Conservation (phyloP, 2,888 invertebrate genomes). For the Hypsopygia costalis region DNA sequence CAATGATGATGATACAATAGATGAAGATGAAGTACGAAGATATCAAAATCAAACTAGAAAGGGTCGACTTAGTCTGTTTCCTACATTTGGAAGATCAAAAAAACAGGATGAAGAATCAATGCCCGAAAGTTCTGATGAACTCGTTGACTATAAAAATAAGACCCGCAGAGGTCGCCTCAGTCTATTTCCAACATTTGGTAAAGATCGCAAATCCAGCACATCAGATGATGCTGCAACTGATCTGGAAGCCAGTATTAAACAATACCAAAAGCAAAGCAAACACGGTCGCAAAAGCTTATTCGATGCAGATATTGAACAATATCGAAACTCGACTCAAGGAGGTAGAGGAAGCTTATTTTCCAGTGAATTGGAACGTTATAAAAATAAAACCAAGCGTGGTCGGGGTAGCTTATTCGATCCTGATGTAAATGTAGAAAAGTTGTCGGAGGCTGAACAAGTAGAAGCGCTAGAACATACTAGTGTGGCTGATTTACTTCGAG, state of each 20-base stretch:
- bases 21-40: slow-evolving; percentile 63
- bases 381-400: slow-evolving; percentile 59
- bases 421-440: slow-evolving; percentile 55
- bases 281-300: slow-evolving; percentile 48
- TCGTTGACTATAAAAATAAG: slow-evolving; percentile 66
- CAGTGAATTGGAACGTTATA: slow-evolving; percentile 59
- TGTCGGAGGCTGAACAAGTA: slow-evolving; percentile 71
- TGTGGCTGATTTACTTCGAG: slow-evolving; percentile 89
- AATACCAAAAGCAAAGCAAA: slow-evolving; percentile 57
- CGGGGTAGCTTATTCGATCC: slow-evolving; percentile 70
- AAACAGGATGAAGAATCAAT: slow-evolving; percentile 58
- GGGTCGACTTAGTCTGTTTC: slow-evolving; percentile 64
- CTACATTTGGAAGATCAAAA: slow-evolving; percentile 62
- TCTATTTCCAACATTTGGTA: slow-evolving; percentile 66
- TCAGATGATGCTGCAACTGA: slow-evolving; percentile 46
- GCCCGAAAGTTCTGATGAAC: slow-evolving; percentile 69
- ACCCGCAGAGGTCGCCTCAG: slow-evolving; percentile 58
- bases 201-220: slow-evolving; percentile 57
- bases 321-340: slow-evolving; percentile 33
- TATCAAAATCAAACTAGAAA: slow-evolving; percentile 66
- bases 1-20: slow-evolving; percentile 59
- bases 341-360: slow-evolving; percentile 38
- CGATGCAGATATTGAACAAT: slow-evolving; percentile 43
- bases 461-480: slow-evolving; percentile 90
- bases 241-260: slow-evolving; percentile 61